A percentile compares a stretch with the other conserved stretches of the same genome.
phyloP scores from a whole-genome alignment of 2,797 vertebrate genomes.

The Etheostoma nigrum region DNA sequence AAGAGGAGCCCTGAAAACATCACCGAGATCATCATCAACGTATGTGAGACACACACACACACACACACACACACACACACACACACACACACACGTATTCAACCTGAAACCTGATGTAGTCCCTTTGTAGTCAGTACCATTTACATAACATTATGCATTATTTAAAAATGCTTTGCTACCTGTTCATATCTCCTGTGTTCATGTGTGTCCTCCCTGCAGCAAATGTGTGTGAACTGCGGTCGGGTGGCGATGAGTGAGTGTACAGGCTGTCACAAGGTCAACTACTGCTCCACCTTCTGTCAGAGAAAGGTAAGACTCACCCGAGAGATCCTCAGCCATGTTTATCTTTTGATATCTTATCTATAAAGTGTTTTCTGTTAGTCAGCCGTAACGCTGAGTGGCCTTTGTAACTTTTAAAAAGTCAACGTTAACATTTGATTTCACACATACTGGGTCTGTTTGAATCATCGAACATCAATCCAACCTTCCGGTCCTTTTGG shows the following conservation, averaged over 20 bases:
- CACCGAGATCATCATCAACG: conserved; percentile 91
- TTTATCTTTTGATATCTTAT: not conserved
- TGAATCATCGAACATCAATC: too few relatives aligned
- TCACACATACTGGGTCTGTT: too few relatives aligned
- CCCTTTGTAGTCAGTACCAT: too few relatives aligned
- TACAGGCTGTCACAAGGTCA: conserved; percentile 95
- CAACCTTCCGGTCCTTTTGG: too few relatives aligned
- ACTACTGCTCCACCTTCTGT: conserved; percentile 98
- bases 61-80: conserved; percentile 3
- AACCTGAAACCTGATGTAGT: too few relatives aligned
- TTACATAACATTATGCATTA: too few relatives aligned
- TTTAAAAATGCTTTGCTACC: too few relatives aligned
- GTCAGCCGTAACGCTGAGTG: too few relatives aligned
- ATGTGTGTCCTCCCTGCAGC: conserved; percentile 78
- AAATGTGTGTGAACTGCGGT: conserved; percentile 96
- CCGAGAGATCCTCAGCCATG: not conserved
- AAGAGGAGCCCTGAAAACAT: conserved; percentile 79
- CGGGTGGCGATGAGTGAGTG: conserved; percentile 95
- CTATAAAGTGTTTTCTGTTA: too few relatives aligned
- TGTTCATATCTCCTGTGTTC: not conserved
- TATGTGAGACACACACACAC: conserved; percentile 58
- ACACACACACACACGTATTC: not conserved
- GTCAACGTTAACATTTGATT: too few relatives aligned
- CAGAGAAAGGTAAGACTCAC: conserved; percentile 91
- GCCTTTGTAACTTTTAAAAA: too few relatives aligned